Base-by-base conservation (phyloP, 2,888 invertebrate genomes). In the Polia nebulosa region DNA sequence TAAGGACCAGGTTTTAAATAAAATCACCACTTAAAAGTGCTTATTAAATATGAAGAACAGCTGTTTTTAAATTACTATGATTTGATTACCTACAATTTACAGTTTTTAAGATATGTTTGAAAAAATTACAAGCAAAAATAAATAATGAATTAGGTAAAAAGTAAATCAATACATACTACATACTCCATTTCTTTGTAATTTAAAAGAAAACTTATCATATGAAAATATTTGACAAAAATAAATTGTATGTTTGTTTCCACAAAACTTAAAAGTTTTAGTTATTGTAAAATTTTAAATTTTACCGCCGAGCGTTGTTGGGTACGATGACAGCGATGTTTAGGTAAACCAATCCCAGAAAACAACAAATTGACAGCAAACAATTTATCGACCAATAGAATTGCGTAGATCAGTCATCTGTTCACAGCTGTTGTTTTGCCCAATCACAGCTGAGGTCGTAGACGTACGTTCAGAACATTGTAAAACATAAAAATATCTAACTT, bases 351-450 rank as follows among this genome's bases (percentile, higher is more conserved):
- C 44, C 47, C 9, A 58, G 29, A 11, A 2, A 4, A 62, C 0
- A 56, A 27, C 3, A 20, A 25, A 20, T 32, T 75, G 76, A 75
- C 76, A 17, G n/a, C 15, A 9, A 17, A 3, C 20, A 17, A 6
- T 0, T 0, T 27, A 3, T 27, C 17, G 60, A 58, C 90, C 89
- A 91, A 90, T 89, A 62, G 69, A 29, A 70, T 55, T 25, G 6
- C 56, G 20, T n/a, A 20, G 45, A 62, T 60, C 41, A 66, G 81
- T 86, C 88, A 89, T 88, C 84, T 88, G 89, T 85, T 90, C 76
- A 71, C 82, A 86, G 84, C 83, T 89, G 90, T 85, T 82, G 80
- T 60, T 63, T 71, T 53, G 59, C 49, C 88, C 87, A 87, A 87
- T 87, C 69, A 79, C 25, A 64, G 62, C n/a, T 27, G 52, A 29